Evolutionary conservation across 2,113 vertebrate genomes (phyloP), one percentile per base, ranked within the genome.

Genomic region (Leptobrachium ailaonicum): DNA sequence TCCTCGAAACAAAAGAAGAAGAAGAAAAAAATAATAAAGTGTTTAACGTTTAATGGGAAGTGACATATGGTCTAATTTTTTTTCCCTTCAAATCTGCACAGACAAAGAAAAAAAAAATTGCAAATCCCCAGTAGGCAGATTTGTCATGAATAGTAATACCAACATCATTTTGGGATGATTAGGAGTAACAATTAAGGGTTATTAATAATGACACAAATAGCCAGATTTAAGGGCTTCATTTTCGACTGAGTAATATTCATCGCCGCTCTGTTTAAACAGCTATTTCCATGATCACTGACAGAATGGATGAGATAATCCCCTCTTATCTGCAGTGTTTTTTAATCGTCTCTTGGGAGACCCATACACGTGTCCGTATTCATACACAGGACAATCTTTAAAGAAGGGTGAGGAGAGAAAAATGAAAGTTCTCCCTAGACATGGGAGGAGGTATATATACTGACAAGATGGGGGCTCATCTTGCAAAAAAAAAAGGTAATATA

Each of bases 151-250:
- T 94, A 94, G 93, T 94, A 94, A 93, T 92, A 92, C 90, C 90
- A 94, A 90, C 91, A 90, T 93, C 89, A 92, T 94, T 94, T 93
- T 87, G 75, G 88, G 90, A 94, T 93, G 91, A 94, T 94, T 93
- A 94, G 91, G 91, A 91, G 92, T 89, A 89, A 94, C 92, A 94
- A 94, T 94, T 94, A 94, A 85, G 87, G 90, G 90, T 92, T 94
- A 93, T 94, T 94, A 94, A 94, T 94, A 93, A 93, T 93, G 93
- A 94, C 92, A 94, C 90, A 94, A 94, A 93, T 93, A 94, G 93
- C 90, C 91, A 93, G 92, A 93, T 93, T 93, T 92, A 92, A 90
- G 91, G 89, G 71, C 90, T 90, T 92, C 89, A 83, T 94, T 93
- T 93, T 90, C 87, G 82, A 89, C 90, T 92, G 91, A 92, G 88